Evolutionary conservation across 1,140 invertebrate species (phyloP), one percentile per base, ranked within the genome.

Genomic region (Teleogryllus occipitalis): DNA sequence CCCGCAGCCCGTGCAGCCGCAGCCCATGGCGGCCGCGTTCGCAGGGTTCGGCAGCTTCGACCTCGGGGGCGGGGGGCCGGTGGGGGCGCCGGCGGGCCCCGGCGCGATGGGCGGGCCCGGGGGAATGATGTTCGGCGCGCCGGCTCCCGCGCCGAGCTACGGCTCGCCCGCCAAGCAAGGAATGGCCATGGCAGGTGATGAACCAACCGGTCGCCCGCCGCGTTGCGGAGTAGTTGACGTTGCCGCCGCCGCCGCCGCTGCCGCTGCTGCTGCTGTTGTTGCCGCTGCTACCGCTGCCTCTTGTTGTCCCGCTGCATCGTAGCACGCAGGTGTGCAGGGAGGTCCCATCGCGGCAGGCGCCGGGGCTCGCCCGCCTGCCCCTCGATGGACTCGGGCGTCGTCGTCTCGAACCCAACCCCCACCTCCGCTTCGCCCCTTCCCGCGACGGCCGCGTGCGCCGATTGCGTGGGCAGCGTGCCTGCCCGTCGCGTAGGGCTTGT

Each of bases 121-220:
- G 80, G 81, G 76, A 82, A 82, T 74, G 72, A 65, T 79, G 78
- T 80, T 81, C 80, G 75, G 78, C 49, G 77, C 76, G 47, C 75
- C 80, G 75, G 73, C 27, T 27, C 73, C 73, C 75, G 18, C 74
- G n/a, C 39, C 81, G 18, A 76, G 77, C 77, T 81, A 74, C 76
- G 81, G 80, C 47, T 82, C 82, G 47, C 80, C 81, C 65, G 80
- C 79, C 54, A 83, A 82, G 73, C 80, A 81, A 79, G 81, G 82
- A 48, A 81, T 83, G 82, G 81, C 82, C 65, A 82, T 83, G 80
- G 75, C 83, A 83, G 80, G 83, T 83, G 81, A 84, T 80, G 49
- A 76, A 18, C 54, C 54, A 0, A 10, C 10, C 54, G 18, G 10
- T 10, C 54, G 54, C 10, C 10, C 54, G 49, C 54, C 0, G 54